Evolutionary conservation across 2,888 invertebrate species (phyloP), one percentile per base, ranked within the genome.

Genomic region (Galeruca laticollis): DNA sequence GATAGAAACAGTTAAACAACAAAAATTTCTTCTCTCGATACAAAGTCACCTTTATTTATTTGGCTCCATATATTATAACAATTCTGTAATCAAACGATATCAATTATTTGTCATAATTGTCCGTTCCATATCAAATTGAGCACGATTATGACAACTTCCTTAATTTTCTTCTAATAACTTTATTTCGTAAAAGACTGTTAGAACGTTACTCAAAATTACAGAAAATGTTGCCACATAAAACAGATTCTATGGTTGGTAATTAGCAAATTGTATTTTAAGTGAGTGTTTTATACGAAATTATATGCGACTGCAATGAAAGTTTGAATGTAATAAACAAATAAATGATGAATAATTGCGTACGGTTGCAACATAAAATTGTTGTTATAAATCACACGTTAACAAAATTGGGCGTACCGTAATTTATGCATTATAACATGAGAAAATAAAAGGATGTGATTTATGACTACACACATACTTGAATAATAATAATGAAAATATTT

Each of bases 201-300:
- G 15, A 47, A 10, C 47, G 72, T 76, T 62, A 72, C 64, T 73
- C 74, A 75, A 73, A 73, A 73, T 75, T 71, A 73, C 59, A 68
- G 70, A 72, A 73, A 71, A 73, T 76, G 72, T 37, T 43, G 52
- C 59, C 71, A 73, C 61, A 72, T 68, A 71, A 72, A 76, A 69
- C 76, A 76, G 74, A 75, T 73, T 64, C 49, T 62, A 57, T 52
- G 60, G n/a, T 13, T 18, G 40, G 70, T 73, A 75, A 75, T 75
- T 75, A 75, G 73, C 61, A 74, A 72, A 72, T 72, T 72, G 69
- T 70, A 61, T 66, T 72, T 65, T 62, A 68, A 57, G 57, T 21
- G 60, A 69, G 47, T 62, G 68, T 69, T 69, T 64, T 69, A 67
- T 54, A 67, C 35, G 59, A 37, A 49, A 40, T 35, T 51, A 63